phyloP scores from a whole-genome alignment of 2,888 invertebrate species.

The Watsonalla cultraria region DNA sequence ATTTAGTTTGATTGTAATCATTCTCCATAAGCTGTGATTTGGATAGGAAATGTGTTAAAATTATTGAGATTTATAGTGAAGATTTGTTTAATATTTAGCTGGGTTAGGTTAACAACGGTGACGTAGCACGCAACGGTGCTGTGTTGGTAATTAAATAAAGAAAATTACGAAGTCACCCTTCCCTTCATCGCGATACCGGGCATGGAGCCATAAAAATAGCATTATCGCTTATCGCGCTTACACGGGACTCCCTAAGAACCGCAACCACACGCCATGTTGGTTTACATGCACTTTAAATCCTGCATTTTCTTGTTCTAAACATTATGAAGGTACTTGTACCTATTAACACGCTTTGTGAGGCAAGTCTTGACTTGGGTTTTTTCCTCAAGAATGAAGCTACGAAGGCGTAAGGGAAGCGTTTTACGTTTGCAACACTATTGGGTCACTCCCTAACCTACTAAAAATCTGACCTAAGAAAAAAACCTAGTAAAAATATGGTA shows the following conservation, averaged over 20 bases:
- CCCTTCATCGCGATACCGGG: slow-evolving; percentile 8
- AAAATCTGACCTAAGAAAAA: no score
- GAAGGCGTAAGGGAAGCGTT: no score
- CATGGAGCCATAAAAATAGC: slow-evolving; percentile 14
- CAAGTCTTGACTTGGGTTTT: no score
- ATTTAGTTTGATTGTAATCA: no score
- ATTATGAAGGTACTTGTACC: no score
- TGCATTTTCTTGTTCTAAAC: no score
- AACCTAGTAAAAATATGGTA: no score
- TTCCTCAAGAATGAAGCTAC: no score
- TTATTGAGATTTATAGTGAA: no score
- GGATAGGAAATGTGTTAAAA: neutral
- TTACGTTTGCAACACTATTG: no score
- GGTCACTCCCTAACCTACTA: no score
- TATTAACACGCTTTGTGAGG: no score
- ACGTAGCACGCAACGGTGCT: slow-evolving; percentile 15
- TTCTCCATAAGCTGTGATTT: neutral
- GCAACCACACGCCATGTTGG: neutral
- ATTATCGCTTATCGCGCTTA: slow-evolving; percentile 7
- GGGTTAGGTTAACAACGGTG: neutral
- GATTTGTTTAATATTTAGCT: neutral
- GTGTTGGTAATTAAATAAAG: slow-evolving; percentile 25
- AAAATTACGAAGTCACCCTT: slow-evolving; percentile 15
- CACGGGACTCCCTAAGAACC: slow-evolving; percentile 20
- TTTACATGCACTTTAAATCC: neutral